These are phyloP conservation scores for Antigone vipio DNA, from an alignment of 2,113 vertebrate species.

Conservation along the genomic window DNA sequence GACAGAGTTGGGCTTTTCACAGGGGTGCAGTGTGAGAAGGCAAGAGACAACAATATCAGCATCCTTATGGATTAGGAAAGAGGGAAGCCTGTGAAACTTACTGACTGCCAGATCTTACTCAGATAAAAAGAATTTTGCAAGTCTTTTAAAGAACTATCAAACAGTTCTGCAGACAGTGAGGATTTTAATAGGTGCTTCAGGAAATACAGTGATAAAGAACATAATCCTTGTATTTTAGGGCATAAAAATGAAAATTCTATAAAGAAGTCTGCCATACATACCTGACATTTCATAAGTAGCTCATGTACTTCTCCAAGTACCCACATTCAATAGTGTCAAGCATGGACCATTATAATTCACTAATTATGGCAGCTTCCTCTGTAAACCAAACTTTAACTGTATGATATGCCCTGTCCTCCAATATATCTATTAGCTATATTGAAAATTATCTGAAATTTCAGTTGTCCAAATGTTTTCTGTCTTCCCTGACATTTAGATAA, in stretches of 20 bases:
- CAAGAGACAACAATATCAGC: background rate
- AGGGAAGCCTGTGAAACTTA: background rate
- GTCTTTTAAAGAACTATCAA: background rate
- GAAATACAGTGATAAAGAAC: background rate
- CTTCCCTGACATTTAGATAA: background rate
- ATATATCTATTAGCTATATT: background rate
- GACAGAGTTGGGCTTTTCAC: background rate
- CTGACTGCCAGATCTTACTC: background rate
- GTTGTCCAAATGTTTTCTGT: background rate
- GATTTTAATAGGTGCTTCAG: background rate
- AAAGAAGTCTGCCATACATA: background rate
- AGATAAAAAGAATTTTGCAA: background rate
- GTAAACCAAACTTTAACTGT: background rate
- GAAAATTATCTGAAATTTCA: background rate
- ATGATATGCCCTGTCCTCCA: background rate
- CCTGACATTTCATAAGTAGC: background rate
- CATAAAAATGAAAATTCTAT: background rate
- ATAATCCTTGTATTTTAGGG: background rate
- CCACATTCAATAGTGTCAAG: background rate
- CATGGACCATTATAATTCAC: background rate
- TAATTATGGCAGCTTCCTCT: background rate
- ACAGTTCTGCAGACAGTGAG: background rate
- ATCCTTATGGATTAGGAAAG: background rate
- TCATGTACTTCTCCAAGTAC: background rate
- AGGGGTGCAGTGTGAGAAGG: accelerated